Evolutionary conservation across 2,888 invertebrate genomes (phyloP).

Genomic region (Polietes domitor): DNA sequence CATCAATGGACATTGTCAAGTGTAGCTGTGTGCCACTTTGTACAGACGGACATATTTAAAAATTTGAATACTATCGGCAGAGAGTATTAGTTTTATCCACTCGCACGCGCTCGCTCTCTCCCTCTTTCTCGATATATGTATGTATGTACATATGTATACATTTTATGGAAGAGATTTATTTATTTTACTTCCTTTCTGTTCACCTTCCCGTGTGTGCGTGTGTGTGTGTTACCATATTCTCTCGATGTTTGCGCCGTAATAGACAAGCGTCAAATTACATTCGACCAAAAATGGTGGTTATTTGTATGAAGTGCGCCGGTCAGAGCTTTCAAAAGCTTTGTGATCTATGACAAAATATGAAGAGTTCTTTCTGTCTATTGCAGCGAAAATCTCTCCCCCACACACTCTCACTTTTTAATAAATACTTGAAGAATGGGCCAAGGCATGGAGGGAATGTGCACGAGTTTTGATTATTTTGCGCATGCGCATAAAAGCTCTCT

Average conservation of each 20-base stretch:
- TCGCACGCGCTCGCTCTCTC: background rate
- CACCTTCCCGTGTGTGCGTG: background rate
- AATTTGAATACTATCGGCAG: background rate
- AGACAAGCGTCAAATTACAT: constrained; percentile 79
- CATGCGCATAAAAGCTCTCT: constrained; percentile 72
- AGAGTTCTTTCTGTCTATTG: constrained; percentile 50
- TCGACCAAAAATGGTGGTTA: constrained; percentile 80
- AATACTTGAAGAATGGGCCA: constrained; percentile 1
- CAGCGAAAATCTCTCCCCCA: background rate
- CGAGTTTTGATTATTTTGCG: constrained; percentile 71
- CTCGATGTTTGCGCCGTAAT: constrained; percentile 22
- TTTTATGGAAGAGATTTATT: background rate
- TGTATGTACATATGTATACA: too few species aligned
- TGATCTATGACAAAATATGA: constrained; percentile 36
- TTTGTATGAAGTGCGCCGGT: constrained; percentile 66
- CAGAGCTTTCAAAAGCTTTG: constrained; percentile 67
- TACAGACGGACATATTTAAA: background rate
- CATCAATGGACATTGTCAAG: background rate
- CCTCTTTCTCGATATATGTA: background rate
- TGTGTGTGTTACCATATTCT: background rate
- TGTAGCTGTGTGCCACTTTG: background rate
- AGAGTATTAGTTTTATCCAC: background rate
- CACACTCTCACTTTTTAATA: background rate
- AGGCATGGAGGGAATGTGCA: constrained; percentile 35
- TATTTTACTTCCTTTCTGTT: background rate